Evolutionary conservation across 2,113 vertebrate species (phyloP), one percentile per base, ranked within the genome.

Genomic region (Cephalopholis sonnerati): DNA sequence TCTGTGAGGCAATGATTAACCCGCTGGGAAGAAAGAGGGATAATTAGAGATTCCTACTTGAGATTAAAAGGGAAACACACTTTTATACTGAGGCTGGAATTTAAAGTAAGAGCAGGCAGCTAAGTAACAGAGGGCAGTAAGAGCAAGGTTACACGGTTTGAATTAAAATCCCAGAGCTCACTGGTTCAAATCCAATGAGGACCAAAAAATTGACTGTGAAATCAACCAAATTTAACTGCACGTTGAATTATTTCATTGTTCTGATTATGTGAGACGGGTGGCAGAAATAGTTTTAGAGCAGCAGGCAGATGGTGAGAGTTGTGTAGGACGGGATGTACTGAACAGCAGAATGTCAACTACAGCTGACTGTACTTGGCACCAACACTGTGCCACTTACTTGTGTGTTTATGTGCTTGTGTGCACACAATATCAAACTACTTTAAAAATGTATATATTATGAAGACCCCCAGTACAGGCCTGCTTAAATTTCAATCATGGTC

Each of bases 301-400:
- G 64, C 22, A 61, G 70, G 77, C 90, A 90, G 85, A 89, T 85
- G 85, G 88, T 72, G 64, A 55, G 80, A 71, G 67, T 46, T 62
- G 81, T 85, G 83, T 64, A 61, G 83, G 84, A 86, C 1, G 15
- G 25, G 48, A 79, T 89, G 91, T 72, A 78, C 89, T 58, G 48
- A 82, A 76, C 82, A 84, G 76, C 87, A 83, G 75, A 83, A 51
- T 50, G 83, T 69, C 44, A 79, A 66, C 81, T 61, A 58, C 79
- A 82, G 82, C 83, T 80, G 84, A 82, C 71, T 59, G 73, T 53
- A 74, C 77, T 81, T 80, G 74, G 82, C 58, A 67, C 29, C 4
- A 65, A 79, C 74, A 51, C 55, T 55, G 72, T 0, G 27, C 24
- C 75, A 66, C 57, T 78, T 74, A 48, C 63, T 9, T 63, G 32